phyloP scores from a whole-genome alignment of 2,888 invertebrate species.

The Amphipoea lucens region DNA sequence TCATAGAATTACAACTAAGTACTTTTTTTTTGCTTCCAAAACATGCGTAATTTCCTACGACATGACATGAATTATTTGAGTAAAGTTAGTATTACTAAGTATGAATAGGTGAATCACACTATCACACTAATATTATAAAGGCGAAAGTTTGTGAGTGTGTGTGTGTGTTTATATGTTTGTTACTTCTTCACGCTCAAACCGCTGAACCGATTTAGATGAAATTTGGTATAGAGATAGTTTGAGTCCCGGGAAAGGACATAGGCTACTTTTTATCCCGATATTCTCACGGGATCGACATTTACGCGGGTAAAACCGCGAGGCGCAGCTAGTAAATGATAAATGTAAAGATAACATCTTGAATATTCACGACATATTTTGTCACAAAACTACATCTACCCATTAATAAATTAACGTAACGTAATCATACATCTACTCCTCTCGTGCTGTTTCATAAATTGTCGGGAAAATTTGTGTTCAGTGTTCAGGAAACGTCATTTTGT shows the following conservation, averaged over 20 bases:
- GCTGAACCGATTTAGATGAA: no score
- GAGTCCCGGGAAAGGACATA: no score
- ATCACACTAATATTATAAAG: no score
- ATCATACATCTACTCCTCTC: background rate
- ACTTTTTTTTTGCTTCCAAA: background rate
- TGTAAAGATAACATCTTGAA: background rate
- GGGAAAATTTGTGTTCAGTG: conserved; percentile 22
- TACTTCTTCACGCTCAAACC: no score
- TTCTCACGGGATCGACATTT: no score
- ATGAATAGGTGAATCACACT: background rate
- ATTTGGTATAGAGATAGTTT: no score
- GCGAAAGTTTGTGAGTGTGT: no score
- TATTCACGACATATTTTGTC: background rate
- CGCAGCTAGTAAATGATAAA: no score
- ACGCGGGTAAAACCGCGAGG: no score
- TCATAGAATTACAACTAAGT: background rate
- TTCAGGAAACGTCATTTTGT: conserved; percentile 35
- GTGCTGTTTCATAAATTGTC: background rate
- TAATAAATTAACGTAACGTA: conserved; percentile 11
- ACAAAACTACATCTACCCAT: background rate
- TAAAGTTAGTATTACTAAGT: background rate
- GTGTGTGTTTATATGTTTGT: no score
- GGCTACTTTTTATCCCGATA: no score
- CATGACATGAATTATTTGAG: background rate
- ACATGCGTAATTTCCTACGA: background rate